Evolutionary conservation across 2,113 vertebrate species (phyloP).

Genomic region (Peromyscus maniculatus): DNA sequence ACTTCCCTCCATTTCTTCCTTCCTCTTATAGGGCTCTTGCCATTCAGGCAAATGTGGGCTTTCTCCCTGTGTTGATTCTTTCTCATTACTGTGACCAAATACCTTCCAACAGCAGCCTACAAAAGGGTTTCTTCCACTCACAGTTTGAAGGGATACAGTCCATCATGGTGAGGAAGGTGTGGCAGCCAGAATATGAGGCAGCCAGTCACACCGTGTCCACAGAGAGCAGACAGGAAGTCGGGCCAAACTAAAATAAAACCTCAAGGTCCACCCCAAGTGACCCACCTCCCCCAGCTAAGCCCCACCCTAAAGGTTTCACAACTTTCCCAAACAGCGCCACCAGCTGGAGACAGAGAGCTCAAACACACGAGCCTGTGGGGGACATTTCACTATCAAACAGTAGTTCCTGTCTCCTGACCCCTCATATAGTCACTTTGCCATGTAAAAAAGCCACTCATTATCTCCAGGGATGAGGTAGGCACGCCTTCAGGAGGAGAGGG

Average conservation of each 20-base stretch:
- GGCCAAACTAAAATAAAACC: neutral
- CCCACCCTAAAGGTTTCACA: neutral
- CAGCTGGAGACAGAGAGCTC: too few species aligned
- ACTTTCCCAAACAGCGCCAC: neutral
- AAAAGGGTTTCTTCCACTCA: neutral
- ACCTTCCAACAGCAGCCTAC: neutral
- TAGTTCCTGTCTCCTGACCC: neutral
- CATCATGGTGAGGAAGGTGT: neutral
- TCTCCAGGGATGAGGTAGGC: neutral
- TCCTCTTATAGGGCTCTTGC: neutral
- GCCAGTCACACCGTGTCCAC: neutral
- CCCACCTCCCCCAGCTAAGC: neutral
- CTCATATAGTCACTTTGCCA: neutral
- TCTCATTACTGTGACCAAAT: neutral
- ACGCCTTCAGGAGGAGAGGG: neutral
- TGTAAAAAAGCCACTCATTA: rapidly evolving
- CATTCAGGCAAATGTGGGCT: neutral
- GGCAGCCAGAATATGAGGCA: too few species aligned
- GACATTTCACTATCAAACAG: too few species aligned
- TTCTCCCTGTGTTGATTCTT: neutral
- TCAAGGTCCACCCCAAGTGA: neutral
- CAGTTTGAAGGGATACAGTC: neutral
- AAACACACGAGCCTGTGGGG: neutral
- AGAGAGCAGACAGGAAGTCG: neutral
- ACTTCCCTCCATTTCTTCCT: neutral